Base-by-base conservation (phyloP, 2,888 invertebrate species). In the Ceriagrion tenellum region DNA sequence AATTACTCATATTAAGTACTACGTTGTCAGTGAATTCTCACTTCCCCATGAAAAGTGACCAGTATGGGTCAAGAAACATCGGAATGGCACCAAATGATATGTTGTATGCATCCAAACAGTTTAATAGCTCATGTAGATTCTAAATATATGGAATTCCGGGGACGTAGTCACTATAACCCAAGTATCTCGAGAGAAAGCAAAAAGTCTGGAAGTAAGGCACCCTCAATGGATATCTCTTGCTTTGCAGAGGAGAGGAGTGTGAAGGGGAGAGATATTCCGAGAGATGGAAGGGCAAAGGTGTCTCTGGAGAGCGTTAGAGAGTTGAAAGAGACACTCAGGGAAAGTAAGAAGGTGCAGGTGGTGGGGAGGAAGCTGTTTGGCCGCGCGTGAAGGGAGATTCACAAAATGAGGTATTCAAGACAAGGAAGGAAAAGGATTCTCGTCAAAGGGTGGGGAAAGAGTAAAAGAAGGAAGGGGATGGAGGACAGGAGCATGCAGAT, bases 251-350 rank as follows among this genome's bases (percentile, higher is more conserved):
- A n/a, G 81, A 59, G 59, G 81, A 35, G 81, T 35, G 35, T 74
- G 59, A 59, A 59, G 47, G 23, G 13, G 69, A 18, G 18, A 4
- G 59, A 23, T 69, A 93, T 63, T 30, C n/a, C 0, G 20, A 47
- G 59, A 23, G 93, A 74, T 91, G 91, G 47, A 59, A 47, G 26
- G 59, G 35, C 35, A 59, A 69, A 26, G 69, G 69, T 69, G 59
- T 59, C 63, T 63, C 40, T n/a, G 55, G 56, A 26, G 91, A 2
- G 47, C 63, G 69, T 47, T 6, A 47, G 69, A 93, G 74, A 74
- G 93, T 93, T 93, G 55, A 81, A 93, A 93, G 93, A 69, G 93
- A 26, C 93, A 40, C 93, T 69, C 47, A 2, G 47, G 69, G 69
- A 93, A 69, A 93, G 93, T 93, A 74, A 26, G 69, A 89, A 55